Conservation (phyloP, 2,797 vertebrate species). For the Mionectes olivaceus region DNA sequence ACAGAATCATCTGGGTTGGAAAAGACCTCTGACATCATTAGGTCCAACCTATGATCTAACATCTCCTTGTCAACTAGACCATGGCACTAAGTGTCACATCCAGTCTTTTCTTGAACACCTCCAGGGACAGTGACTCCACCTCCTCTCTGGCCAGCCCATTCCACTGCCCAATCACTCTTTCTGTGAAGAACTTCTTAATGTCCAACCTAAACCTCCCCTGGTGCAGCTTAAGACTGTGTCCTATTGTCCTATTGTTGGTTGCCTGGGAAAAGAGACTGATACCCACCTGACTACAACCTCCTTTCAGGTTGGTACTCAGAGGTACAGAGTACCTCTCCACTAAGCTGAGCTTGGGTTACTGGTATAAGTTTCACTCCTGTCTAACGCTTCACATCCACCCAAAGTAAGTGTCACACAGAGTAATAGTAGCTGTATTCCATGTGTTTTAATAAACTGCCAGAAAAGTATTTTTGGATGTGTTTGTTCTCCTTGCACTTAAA, state of each 20-base stretch:
- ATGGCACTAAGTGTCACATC: background rate
- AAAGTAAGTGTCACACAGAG: background rate
- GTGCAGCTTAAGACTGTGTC: background rate
- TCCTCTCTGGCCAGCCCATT: background rate
- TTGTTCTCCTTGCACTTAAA: background rate
- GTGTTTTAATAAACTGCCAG: constrained; percentile 64
- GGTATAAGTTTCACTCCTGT: background rate
- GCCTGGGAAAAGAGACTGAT: background rate
- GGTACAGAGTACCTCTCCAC: background rate
- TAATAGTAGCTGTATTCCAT: constrained; percentile 21
- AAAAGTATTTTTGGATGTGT: constrained; percentile 61
- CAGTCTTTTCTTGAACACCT: background rate
- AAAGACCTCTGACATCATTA: background rate
- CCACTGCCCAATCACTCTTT: background rate
- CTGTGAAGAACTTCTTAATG: background rate
- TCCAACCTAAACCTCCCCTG: background rate
- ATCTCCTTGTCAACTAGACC: background rate
- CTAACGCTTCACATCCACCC: background rate
- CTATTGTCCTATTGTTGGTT: background rate
- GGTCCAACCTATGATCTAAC: background rate
- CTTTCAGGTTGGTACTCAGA: background rate
- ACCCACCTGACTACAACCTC: background rate
- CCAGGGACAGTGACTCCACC: background rate
- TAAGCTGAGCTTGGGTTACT: background rate
- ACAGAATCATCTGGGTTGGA: background rate